These are phyloP conservation scores for Lontra canadensis DNA, from an alignment of 2,113 vertebrate genomes.

Conservation along the genomic window DNA sequence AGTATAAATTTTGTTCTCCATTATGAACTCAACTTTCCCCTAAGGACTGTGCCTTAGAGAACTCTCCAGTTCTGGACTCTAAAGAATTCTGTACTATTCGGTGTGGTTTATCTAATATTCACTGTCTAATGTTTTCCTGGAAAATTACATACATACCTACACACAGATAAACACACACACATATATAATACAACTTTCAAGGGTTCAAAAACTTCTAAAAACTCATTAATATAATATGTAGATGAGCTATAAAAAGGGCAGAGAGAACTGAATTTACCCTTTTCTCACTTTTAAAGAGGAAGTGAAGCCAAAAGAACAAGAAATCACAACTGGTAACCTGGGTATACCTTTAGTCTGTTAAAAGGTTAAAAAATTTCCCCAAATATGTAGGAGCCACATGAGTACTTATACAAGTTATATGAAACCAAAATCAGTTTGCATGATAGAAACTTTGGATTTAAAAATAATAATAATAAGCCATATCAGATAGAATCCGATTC, in stretches of 20 bases:
- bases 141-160: neutral
- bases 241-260: neutral
- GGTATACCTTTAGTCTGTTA: neutral
- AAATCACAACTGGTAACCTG: neutral
- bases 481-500: neutral
- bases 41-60: neutral
- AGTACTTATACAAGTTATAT: constrained; percentile 45
- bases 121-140: neutral
- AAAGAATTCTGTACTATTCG: neutral
- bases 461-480: neutral
- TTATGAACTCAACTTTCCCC: neutral
- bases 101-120: neutral
- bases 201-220: neutral
- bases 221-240: neutral
- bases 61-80: neutral
- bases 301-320: neutral
- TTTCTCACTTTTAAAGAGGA: neutral
- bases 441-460: neutral
- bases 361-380: constrained; percentile 20
- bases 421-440: constrained; percentile 31
- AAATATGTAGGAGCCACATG: constrained; percentile 47
- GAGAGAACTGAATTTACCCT: neutral
- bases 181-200: neutral
- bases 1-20: neutral
- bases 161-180: neutral